These are phyloP conservation scores for Ectropis crepuscularia DNA, from an alignment of 2,888 invertebrate species.

Conservation along the genomic window DNA sequence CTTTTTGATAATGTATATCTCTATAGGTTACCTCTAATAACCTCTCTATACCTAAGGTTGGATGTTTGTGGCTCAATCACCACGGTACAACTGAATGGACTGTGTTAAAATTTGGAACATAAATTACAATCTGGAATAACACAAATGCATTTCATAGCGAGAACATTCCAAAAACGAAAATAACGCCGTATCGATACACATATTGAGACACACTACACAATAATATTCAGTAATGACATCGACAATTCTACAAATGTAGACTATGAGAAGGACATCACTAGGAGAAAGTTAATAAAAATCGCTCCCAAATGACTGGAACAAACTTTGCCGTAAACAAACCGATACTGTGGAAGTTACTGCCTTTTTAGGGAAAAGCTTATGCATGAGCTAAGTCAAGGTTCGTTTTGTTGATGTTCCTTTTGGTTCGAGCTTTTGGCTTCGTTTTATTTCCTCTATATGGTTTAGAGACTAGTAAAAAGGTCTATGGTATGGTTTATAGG, in stretches of 20 bases:
- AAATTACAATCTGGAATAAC: no score
- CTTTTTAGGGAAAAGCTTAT: conserved; percentile 33
- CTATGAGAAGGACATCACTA: conserved; percentile 42
- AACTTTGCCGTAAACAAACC: conserved; percentile 74
- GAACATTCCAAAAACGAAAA: no score
- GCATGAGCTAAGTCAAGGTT: conserved; percentile 31
- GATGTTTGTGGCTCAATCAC: no score
- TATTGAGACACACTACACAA: no score
- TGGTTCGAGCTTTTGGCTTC: conserved; percentile 21
- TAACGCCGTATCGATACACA: no score
- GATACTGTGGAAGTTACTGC: conserved; percentile 54
- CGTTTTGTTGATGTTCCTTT: conserved; percentile 28
- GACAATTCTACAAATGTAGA: conserved; percentile 50
- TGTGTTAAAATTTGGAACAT: no score
- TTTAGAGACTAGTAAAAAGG: conserved; percentile 30
- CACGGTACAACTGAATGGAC: no score
- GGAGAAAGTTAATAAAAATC: conserved; percentile 78
- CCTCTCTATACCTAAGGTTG: no score
- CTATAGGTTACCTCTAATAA: no score
- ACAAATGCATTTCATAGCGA: no score
- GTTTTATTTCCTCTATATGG: conserved; percentile 29
- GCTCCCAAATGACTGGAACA: conserved; percentile 73
- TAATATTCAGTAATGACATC: background rate
- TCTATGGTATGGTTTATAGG: conserved; percentile 27
- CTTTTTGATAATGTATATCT: no score